Evolutionary conservation across 2,888 invertebrate genomes (phyloP), one percentile per base, ranked within the genome.

Genomic region (Meteorus cinctellus): DNA sequence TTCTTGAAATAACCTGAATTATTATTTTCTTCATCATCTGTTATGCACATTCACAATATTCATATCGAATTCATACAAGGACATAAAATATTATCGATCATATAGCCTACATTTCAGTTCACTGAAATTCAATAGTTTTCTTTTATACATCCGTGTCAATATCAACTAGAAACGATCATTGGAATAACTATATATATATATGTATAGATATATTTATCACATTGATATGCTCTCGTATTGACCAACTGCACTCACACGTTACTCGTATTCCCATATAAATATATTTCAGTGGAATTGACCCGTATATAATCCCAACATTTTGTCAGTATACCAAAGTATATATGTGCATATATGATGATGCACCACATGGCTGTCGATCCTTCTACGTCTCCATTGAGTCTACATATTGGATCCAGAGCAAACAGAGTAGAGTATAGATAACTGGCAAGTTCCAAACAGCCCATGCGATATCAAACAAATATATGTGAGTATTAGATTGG

Each of bases 221-320:
- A 4, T 60, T 3, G 19, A 24, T 10, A 12, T 19, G 27, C 24
- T 19, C 19, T 4, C 24, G 63, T 72, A 48, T 16, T 45, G 45
- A 48, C 72, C 16, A 72, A 14, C 69, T 27, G 31, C 48, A 51
- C 16, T 19, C 67, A 45, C 60, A 51, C 10, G 16, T 45, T 48
- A 68, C 12, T 36, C 24, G 14, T 45, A 41, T 41, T 72, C 75
- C 71, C 60, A 70, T 24, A 74, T 73, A 78, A 80, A 77, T 80
- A 79, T 79, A 80, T 84, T 80, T 79, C 80, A 74, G 76, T 72
- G 77, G 81, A 85, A 83, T 84, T 81, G 81, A 78, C 78, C 77
- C 81, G 80, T 78, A 81, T 82, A 81, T 84, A 82, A 83, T 83
- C 79, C 79, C 67, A 66, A 55, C 69, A 63, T 74, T 74, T 77